Evolutionary conservation across 2,113 vertebrate genomes (phyloP), one percentile per base, ranked within the genome.

Genomic region (Actenoides lindsayi): DNA sequence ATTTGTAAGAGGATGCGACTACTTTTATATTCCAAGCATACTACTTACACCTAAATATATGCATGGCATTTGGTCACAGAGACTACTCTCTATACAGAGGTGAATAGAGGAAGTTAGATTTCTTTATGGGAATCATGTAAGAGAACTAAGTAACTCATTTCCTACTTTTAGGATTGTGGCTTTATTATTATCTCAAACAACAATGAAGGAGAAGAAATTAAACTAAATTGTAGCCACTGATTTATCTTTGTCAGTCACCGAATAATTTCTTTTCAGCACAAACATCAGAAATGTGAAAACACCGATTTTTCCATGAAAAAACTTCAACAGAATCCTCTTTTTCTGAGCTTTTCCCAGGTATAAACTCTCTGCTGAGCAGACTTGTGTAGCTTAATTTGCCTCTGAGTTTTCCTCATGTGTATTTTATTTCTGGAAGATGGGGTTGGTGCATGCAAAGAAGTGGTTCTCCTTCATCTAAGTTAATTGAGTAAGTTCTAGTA

Each of bases 401-500:
- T 65, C 24, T 62, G 23, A 9, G 16, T 69, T 87, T 91, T 84
- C 9, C 5, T 81, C 20, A 41, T 15, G 16, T 33, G 5, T 1
- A 27, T 87, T 91, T 87, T 68, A 44, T 35, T 73, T 82, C 39
- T 64, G 13, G 12, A 73, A 44, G 16, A 35, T 35, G 28, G 12
- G 8, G 24, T 5, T 64, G 35, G 27, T 60, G 18, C 9, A 62
- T 54, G 39, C 11, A 62, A 83, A 84, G 3, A 10, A 53, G 31
- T 39, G 35, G 33, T 53, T 82, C 11, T 63, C 42, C 56, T 96
- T 79, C 63, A 46, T 37, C 57, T 68, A 35, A 71, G 23, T 44
- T 94, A 87, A 93, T 60, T 87, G 48, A 82, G 8, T 56, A 75
- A 87, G 44, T 89, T 9, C 18, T 35, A 79, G 27, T 35, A 83